Conservation (phyloP, 1,140 invertebrate genomes). For the Pogonomyrmex californicus region DNA sequence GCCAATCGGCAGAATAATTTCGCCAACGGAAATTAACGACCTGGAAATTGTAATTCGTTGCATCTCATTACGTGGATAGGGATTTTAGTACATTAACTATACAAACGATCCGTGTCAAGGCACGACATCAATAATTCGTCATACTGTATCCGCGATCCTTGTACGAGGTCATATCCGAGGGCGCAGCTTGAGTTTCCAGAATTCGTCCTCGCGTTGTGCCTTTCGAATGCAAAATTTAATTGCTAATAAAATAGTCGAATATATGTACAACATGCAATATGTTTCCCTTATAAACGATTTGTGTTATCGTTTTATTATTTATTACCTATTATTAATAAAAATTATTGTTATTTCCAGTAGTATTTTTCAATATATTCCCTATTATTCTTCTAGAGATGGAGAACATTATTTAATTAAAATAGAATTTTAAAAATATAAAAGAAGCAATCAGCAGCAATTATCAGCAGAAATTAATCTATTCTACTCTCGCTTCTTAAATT, state of each 20-base stretch:
- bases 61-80: neutral
- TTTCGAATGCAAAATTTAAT: conserved; percentile 39
- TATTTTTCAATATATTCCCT: neutral
- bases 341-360: neutral
- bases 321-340: neutral
- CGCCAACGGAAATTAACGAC: neutral
- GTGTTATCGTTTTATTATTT: neutral
- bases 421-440: neutral
- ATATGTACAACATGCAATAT: too few species aligned
- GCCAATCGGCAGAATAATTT: neutral
- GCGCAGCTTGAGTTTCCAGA: conserved; percentile 41
- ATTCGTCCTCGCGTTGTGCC: conserved; percentile 14
- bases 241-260: neutral
- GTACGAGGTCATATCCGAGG: conserved; percentile 23
- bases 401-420: neutral
- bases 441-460: neutral
- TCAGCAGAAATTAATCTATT: neutral
- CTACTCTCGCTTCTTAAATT: neutral
- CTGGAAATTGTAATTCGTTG: neutral
- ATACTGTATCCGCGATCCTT: conserved; percentile 39
- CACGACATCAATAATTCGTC: conserved; percentile 47
- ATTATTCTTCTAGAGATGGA: neutral
- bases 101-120: conserved; percentile 67
- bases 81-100: conserved; percentile 25
- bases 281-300: too few species aligned